Evolutionary conservation across 2,888 invertebrate species (phyloP).

Genomic region (Serripes groenlandicus): DNA sequence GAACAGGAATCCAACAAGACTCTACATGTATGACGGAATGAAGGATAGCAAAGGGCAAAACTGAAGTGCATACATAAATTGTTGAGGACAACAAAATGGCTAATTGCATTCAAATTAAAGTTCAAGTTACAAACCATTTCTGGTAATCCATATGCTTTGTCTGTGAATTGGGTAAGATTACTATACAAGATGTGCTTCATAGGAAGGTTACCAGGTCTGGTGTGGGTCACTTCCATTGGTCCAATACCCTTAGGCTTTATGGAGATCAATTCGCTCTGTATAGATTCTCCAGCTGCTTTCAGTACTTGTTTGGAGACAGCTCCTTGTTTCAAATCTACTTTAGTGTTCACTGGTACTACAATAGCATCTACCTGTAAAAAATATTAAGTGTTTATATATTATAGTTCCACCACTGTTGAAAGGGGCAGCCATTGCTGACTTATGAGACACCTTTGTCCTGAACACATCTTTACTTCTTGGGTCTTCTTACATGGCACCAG

Average conservation of each 20-base stretch:
- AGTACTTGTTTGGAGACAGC: background rate
- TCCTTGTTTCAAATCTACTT: background rate
- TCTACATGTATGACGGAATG: too few species aligned
- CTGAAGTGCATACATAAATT: too few species aligned
- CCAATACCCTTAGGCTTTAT: background rate
- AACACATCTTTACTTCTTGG: too few species aligned
- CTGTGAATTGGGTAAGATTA: background rate
- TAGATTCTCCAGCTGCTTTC: background rate
- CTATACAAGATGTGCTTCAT: background rate
- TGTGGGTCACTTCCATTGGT: background rate
- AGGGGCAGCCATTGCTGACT: too few species aligned
- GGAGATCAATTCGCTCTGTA: background rate
- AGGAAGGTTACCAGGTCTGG: background rate
- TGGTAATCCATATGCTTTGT: background rate
- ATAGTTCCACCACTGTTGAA: too few species aligned
- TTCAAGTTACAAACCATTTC: background rate
- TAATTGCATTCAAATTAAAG: too few species aligned
- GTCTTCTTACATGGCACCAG: too few species aligned
- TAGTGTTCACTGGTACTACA: background rate
- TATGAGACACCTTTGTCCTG: too few species aligned
- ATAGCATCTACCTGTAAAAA: background rate
- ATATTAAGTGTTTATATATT: too few species aligned
- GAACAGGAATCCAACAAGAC: too few species aligned
- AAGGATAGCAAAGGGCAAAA: too few species aligned
- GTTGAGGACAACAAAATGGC: too few species aligned